Percentiles rank a stretch among this genome's conserved stretches.
These are phyloP conservation scores for Dolichotis patagonum DNA, from an alignment of 2,113 vertebrate genomes.

Conservation along the genomic window DNA sequence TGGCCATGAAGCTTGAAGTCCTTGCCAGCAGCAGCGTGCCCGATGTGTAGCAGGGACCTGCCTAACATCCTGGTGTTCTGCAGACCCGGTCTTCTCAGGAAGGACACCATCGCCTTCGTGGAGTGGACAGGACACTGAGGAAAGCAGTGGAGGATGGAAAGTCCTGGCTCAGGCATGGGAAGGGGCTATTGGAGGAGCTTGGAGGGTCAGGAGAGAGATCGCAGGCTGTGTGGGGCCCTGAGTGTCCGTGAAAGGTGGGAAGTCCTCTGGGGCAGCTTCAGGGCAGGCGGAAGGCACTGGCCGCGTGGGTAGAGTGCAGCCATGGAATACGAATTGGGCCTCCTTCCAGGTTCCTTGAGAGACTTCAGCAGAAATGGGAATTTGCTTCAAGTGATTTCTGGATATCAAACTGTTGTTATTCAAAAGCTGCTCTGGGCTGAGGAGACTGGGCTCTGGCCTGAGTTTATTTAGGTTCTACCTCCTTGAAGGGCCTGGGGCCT, in stretches of 20 bases:
- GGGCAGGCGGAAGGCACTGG: rapidly evolving
- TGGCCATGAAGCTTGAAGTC: not conserved
- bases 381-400: not conserved
- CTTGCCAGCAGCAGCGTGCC: no score
- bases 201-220: no score
- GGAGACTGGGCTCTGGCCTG: not conserved
- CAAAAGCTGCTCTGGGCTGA: not conserved
- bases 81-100: rapidly evolving
- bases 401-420: not conserved
- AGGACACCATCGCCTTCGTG: rapidly evolving
- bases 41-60: rapidly evolving
- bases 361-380: not conserved
- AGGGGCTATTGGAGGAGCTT: not conserved
- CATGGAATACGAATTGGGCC: rapidly evolving
- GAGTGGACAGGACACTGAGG: rapidly evolving
- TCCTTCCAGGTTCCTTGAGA: not conserved
- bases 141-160: not conserved
- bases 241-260: no score
- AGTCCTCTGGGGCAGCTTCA: no score
- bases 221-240: no score
- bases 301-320: not conserved
- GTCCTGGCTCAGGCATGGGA: not conserved
- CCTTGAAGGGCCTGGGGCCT: not conserved
- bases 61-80: rapidly evolving
- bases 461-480: not conserved